Evolutionary conservation across 2,113 vertebrate genomes (phyloP), one percentile per base, ranked within the genome.

Genomic region (Thamnophis sirtalis): DNA sequence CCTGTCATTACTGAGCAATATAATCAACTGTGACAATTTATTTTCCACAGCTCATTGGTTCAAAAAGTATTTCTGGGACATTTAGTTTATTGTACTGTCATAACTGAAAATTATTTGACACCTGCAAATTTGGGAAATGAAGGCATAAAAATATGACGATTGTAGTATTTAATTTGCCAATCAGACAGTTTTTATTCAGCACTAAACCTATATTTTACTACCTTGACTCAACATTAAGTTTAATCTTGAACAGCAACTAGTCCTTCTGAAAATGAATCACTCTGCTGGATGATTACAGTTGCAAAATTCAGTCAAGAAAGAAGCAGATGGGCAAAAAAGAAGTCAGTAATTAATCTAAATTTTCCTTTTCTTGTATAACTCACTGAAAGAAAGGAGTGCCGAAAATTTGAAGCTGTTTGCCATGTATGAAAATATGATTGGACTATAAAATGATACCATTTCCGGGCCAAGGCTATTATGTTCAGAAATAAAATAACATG

Each of bases 1-100:
- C 13, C 54, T 92, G 73, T 54, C 87, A 92, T 89, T 92, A 86
- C 73, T 86, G 73, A 92, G 84, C 28, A 54, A 54, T 48, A 89
- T 85, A 92, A 92, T 60, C 73, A 28, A 85, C 87, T 38, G 13
- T 92, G 91, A 92, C 54, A 89, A 92, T 92, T 92, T 92, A 89
- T 89, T 89, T 92, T 92, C 21, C 54, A 92, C 73, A 92, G 87
- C 43, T 89, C 91, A 33, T 84, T 92, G 73, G 91, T 89, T 92
- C 88, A 92, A 60, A 89, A 55, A 55, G 54, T 89, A 73, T 92
- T 92, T 85, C 54, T 53, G 54, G 48, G 91, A 92, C 73, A 89
- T 85, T 89, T 89, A 63, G 48, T 89, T 92, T 86, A 85, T 85
- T 89, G 73, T 73, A 51, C 26, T 28, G 28, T 49, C 68, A 85